Evolutionary conservation across 2,113 vertebrate species (phyloP).

Genomic region (Misgurnus mizolepis): DNA sequence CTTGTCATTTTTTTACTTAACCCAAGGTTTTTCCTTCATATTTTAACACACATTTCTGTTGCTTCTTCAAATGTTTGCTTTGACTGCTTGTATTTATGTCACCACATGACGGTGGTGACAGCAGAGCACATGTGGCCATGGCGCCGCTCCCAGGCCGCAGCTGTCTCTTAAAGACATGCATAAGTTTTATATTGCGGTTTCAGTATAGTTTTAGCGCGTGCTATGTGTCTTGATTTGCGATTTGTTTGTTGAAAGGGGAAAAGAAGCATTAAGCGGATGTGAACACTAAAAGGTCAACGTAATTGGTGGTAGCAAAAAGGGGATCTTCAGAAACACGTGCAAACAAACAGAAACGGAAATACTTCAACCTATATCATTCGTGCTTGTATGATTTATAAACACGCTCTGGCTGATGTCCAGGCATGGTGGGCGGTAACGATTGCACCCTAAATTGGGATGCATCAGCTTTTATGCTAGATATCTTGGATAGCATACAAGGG

Average conservation of each 20-base stretch:
- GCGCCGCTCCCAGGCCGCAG: background rate
- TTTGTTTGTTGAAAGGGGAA: background rate
- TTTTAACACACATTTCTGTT: background rate
- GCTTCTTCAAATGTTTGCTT: conserved; percentile 28
- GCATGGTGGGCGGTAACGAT: conserved; percentile 55
- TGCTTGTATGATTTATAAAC: background rate
- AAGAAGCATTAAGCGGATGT: conserved; percentile 24
- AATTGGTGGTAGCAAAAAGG: conserved; percentile 11
- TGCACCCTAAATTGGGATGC: conserved; percentile 53
- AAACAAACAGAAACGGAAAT: background rate
- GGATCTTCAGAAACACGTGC: background rate
- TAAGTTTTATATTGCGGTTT: conserved; percentile 46
- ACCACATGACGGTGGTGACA: conserved; percentile 13
- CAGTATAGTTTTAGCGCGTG: background rate
- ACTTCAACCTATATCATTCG: background rate
- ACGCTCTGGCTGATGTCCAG: conserved; percentile 34
- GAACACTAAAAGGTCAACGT: conserved; percentile 28
- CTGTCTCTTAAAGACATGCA: conserved; percentile 39
- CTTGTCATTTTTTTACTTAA: no score
- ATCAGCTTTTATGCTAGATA: conserved; percentile 65
- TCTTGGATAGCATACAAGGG: conserved; percentile 57
- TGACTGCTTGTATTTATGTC: conserved; percentile 5
- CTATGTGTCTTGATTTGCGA: conserved; percentile 28
- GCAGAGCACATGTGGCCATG: conserved; percentile 21
- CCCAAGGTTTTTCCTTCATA: background rate